Evolutionary conservation across 2,797 vertebrate genomes (phyloP).

Genomic region (Aplochiton taeniatus): DNA sequence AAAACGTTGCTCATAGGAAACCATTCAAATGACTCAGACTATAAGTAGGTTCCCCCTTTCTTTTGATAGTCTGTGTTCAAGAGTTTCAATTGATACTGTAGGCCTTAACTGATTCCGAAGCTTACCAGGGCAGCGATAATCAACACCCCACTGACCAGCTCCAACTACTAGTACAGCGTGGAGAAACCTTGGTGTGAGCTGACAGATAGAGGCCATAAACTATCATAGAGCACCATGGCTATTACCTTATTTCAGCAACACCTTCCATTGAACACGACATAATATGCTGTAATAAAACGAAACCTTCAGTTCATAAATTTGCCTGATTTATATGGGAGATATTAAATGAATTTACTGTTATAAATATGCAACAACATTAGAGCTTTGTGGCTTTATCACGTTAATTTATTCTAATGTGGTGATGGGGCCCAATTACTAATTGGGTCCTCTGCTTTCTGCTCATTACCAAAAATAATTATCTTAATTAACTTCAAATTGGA

Average conservation of each 20-base stretch:
- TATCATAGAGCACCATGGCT: slow-evolving; percentile 48
- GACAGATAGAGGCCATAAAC: slow-evolving; percentile 71
- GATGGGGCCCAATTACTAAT: slow-evolving; percentile 64
- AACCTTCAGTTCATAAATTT: slow-evolving; percentile 74
- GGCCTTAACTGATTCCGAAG: too few relatives aligned
- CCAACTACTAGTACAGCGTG: slow-evolving; percentile 43
- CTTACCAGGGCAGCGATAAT: too few relatives aligned
- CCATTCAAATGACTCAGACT: too few relatives aligned
- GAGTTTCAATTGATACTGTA: too few relatives aligned
- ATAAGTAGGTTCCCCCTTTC: too few relatives aligned
- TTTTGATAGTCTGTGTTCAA: too few relatives aligned
- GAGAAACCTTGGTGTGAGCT: slow-evolving; percentile 44
- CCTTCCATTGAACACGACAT: slow-evolving; percentile 74
- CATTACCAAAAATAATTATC: slow-evolving; percentile 61
- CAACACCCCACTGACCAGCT: slow-evolving; percentile 32
- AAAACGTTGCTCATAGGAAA: too few relatives aligned
- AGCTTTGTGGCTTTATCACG: slow-evolving; percentile 47
- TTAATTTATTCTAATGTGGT: slow-evolving; percentile 61
- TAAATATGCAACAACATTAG: slow-evolving; percentile 74
- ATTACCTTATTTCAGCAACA: slow-evolving; percentile 57
- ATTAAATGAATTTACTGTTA: slow-evolving; percentile 60
- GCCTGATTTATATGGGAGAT: slow-evolving; percentile 68
- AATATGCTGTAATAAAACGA: slow-evolving; percentile 73
- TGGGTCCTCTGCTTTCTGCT: slow-evolving; percentile 60
- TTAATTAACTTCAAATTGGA: slow-evolving; percentile 73